phyloP scores from a whole-genome alignment of 2,888 invertebrate genomes.

The Lobophora halterata region DNA sequence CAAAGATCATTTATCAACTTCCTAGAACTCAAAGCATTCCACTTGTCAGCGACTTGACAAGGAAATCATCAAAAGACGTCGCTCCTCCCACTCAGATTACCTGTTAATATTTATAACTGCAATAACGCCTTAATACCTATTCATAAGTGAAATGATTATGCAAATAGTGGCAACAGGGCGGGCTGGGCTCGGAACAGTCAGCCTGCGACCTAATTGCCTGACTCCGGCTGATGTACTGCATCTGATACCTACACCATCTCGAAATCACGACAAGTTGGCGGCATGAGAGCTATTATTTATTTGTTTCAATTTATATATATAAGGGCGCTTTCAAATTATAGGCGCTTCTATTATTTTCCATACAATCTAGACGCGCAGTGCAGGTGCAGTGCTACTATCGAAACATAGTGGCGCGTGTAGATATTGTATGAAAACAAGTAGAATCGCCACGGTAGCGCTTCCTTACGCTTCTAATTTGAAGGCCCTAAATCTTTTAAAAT shows the following conservation, averaged over 20 bases:
- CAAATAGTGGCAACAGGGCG: slow-evolving; percentile 72
- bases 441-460: too few relatives aligned
- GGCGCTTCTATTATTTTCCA: too few relatives aligned
- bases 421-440: too few relatives aligned
- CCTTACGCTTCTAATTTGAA: too few relatives aligned
- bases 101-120: slow-evolving; percentile 77
- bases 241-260: slow-evolving; percentile 8
- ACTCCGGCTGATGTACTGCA: slow-evolving; percentile 26
- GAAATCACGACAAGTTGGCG: too few relatives aligned
- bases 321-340: too few relatives aligned
- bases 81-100: slow-evolving; percentile 58
- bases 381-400: too few relatives aligned
- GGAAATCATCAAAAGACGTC: slow-evolving; percentile 51
- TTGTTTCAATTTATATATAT: too few relatives aligned
- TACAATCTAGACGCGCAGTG: too few relatives aligned
- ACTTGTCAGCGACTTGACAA: slow-evolving; percentile 60
- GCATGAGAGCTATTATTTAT: too few relatives aligned
- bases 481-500: too few relatives aligned
- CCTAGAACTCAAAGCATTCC: slow-evolving; percentile 55
- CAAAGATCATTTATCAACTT: slow-evolving; percentile 59
- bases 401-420: too few relatives aligned
- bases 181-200: slow-evolving; percentile 56
- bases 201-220: slow-evolving; percentile 60
- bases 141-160: slow-evolving; percentile 81
- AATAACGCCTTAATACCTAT: slow-evolving; percentile 76